Conservation (phyloP, 2,888 invertebrate genomes). For the Mesochorus sp. region DNA sequence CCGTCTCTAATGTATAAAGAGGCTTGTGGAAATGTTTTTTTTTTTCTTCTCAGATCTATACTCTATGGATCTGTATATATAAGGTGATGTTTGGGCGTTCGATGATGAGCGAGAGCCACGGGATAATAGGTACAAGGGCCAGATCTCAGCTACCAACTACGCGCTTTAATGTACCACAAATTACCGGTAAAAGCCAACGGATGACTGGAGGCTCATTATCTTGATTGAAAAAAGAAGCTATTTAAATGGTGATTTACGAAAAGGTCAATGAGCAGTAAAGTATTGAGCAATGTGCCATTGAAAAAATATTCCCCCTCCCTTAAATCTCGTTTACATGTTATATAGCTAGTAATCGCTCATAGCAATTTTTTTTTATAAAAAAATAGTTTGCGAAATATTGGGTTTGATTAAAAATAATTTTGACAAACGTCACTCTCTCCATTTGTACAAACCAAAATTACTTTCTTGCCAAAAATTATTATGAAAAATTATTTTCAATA, state of each 20-base stretch:
- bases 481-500: too few species aligned
- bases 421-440: too few species aligned
- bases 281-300: background rate
- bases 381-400: too few species aligned
- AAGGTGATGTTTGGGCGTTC: background rate
- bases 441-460: too few species aligned
- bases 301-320: too few species aligned
- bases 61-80: background rate
- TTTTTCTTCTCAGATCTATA: background rate
- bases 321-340: too few species aligned
- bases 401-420: too few species aligned
- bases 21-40: background rate
- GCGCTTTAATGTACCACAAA: background rate
- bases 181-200: background rate
- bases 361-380: too few species aligned
- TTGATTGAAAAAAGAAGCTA: background rate
- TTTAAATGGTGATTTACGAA: background rate
- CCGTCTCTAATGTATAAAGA: slow-evolving; percentile 22
- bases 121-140: slow-evolving; percentile 63
- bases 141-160: slow-evolving; percentile 60
- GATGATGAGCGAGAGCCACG: slow-evolving; percentile 21
- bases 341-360: too few species aligned
- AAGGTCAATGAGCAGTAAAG: background rate
- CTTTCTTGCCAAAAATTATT: too few species aligned
- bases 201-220: background rate